Evolutionary conservation across 2,888 invertebrate species (phyloP).

Genomic region (Drosophila vallismaia): DNA sequence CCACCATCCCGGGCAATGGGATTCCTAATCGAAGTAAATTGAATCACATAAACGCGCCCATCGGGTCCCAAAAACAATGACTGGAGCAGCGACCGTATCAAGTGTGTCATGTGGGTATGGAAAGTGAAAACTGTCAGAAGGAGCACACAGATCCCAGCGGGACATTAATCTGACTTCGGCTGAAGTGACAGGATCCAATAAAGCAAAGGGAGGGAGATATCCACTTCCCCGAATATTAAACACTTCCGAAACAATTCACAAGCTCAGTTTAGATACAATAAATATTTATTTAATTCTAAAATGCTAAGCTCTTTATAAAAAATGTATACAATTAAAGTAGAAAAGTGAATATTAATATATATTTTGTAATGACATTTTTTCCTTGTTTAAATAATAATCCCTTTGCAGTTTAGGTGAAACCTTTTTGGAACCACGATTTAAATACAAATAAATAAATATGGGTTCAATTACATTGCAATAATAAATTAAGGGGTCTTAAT

Average conservation of each 20-base stretch:
- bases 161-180: constrained; percentile 60
- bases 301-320: too few species aligned
- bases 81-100: constrained; percentile 20
- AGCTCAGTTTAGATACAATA: too few species aligned
- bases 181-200: constrained; percentile 38
- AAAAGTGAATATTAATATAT: too few species aligned
- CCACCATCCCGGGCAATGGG: constrained; percentile 52
- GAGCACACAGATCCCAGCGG: constrained; percentile 26
- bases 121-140: constrained; percentile 22
- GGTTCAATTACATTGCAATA: constrained; percentile 20
- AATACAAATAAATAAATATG: constrained; percentile 21
- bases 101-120: constrained; percentile 10
- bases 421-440: neutral
- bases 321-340: too few species aligned
- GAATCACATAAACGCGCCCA: constrained; percentile 69
- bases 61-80: constrained; percentile 35
- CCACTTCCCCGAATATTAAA: neutral
- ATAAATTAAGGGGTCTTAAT: constrained; percentile 34
- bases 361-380: too few species aligned
- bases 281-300: too few species aligned
- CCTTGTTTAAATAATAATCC: too few species aligned
- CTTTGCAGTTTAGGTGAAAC: constrained; percentile 5
- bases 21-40: constrained; percentile 79
- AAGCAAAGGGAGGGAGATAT: neutral
- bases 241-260: neutral